Evolutionary conservation across 2,888 invertebrate species (phyloP), one percentile per base, ranked within the genome.

Genomic region (Drosophila diplacantha): DNA sequence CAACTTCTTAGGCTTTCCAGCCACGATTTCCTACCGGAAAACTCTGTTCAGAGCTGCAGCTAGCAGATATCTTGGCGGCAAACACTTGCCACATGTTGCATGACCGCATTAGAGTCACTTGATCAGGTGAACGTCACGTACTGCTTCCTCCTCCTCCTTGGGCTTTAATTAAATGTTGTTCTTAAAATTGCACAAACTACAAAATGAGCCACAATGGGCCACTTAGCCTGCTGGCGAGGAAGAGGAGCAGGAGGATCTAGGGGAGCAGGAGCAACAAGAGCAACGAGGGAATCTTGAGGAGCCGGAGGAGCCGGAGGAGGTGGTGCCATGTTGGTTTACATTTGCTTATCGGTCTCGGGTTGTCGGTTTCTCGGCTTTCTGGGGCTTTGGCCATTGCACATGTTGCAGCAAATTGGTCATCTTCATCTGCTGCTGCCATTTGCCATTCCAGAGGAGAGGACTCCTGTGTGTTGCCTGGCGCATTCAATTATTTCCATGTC

Each of bases 401-500:
- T 83, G 81, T 81, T 58, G 59, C 76, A 78, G 83, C 83, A 78
- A 78, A 78, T 78, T 78, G 83, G 83, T 83, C 81, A 83, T 81
- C 76, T 83, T 81, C 75, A 81, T 72, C 69, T 12, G 38, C 20
- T 77, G 67, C 73, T 76, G 69, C 82, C 65, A 49, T 52, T 55
- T 72, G 73, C 46, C 64, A 51, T 39, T 65, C 46, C 34, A 47
- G 18, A 29, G 43, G 16, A 43, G 26, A 16, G 16, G 5, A 5
- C 24, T n/a, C 39, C 5, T 22, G 5, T 22, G 22, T 22, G 22
- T 22, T 31, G 6, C 18, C 39, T 68, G 79, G 83, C 83, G 83
- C 78, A 78, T 81, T 83, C 81, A 78, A 78, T 78, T 78, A 78
- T 83, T 83, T 81, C 67, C 83, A 78, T 83, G 83, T 78, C 81